phyloP scores from a whole-genome alignment of 2,888 invertebrate species.

The Pseudoips prasinana region DNA sequence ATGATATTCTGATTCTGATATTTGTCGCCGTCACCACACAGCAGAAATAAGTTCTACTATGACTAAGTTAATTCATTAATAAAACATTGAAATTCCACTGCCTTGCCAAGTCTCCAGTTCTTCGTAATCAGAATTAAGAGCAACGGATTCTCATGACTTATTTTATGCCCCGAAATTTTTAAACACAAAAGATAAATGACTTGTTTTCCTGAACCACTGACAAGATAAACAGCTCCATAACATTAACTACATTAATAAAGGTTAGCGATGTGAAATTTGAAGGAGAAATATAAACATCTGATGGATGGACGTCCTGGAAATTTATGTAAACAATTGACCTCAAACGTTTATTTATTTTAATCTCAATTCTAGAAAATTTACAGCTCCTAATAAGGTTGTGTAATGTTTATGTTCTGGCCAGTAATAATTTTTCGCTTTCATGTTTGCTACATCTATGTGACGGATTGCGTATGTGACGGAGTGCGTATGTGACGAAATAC shows the following conservation, averaged over 20 bases:
- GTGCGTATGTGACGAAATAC: too few relatives aligned
- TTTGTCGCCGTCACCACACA: too few relatives aligned
- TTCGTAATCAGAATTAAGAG: slow-evolving; percentile 25
- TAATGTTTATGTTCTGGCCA: too few relatives aligned
- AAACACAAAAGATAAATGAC: slow-evolving; percentile 28
- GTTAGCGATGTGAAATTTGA: slow-evolving; percentile 13
- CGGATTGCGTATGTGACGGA: too few relatives aligned
- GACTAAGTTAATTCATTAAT: too few relatives aligned
- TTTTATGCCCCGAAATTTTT: slow-evolving; percentile 24
- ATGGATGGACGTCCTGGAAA: not conserved
- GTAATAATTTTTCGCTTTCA: too few relatives aligned
- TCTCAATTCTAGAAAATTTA: too few relatives aligned
- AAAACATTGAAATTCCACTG: slow-evolving; percentile 16
- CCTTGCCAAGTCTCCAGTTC: slow-evolving; percentile 24
- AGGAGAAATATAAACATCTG: slow-evolving; percentile 5
- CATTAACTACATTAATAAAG: slow-evolving; percentile 18
- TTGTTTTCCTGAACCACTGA: slow-evolving; percentile 28
- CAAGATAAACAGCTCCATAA: slow-evolving; percentile 22
- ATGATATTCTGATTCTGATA: too few relatives aligned
- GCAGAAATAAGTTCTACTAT: too few relatives aligned
- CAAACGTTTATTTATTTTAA: too few relatives aligned
- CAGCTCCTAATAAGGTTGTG: too few relatives aligned
- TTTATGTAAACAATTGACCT: not conserved
- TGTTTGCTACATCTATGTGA: too few relatives aligned
- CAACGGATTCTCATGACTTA: slow-evolving; percentile 20